A percentile compares a stretch with the other conserved stretches of the same genome.
Conservation (phyloP, 35 echinoderm and acorn worm species). For the Ophiothrix spiculata region DNA sequence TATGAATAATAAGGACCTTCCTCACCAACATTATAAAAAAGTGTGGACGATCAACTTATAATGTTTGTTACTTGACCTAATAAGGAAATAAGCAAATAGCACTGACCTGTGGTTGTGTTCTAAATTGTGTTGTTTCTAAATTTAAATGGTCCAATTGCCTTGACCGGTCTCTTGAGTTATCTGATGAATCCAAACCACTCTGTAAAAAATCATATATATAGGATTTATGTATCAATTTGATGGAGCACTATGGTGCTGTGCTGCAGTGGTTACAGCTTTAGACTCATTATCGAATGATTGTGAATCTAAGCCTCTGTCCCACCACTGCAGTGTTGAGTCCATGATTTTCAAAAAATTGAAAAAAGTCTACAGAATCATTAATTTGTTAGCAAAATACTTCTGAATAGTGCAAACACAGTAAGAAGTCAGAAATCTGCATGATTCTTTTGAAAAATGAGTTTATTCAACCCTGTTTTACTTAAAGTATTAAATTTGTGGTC, state of each 20-base stretch:
- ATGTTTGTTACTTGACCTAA: too few species aligned
- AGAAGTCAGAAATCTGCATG: too few species aligned
- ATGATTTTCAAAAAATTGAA: background rate
- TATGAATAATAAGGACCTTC: too few species aligned
- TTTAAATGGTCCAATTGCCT: background rate
- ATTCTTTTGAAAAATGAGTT: too few species aligned
- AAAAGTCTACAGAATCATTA: too few species aligned
- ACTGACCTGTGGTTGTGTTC: background rate
- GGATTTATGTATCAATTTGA: background rate
- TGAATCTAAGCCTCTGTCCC: background rate
- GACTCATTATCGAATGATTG: background rate
- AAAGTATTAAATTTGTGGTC: too few species aligned
- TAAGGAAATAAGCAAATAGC: too few species aligned
- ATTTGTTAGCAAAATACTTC: too few species aligned
- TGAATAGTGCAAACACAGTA: too few species aligned
- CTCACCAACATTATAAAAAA: too few species aligned
- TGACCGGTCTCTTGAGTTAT: background rate
- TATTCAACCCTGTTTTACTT: too few species aligned
- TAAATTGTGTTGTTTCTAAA: background rate
- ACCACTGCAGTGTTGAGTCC: background rate
- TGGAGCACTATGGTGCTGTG: background rate
- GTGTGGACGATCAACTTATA: too few species aligned
- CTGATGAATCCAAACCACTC: background rate
- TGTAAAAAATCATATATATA: background rate
- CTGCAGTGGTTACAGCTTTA: background rate